Conservation (phyloP, 2,113 vertebrate genomes). For the Mixornis gularis region DNA sequence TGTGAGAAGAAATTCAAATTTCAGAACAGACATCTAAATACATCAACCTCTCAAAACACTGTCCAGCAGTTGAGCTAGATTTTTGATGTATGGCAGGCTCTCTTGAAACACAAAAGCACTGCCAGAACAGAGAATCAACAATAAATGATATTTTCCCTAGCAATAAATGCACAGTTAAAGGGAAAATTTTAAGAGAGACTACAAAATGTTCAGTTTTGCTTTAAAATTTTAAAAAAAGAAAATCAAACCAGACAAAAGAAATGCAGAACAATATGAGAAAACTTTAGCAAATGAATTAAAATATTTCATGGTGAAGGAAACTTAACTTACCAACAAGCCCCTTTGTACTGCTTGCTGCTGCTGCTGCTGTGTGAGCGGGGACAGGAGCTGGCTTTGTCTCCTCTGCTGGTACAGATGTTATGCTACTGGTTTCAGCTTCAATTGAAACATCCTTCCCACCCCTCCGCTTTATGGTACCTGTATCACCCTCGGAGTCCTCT, state of each 20-base stretch:
- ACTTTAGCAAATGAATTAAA: not conserved
- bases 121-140: not conserved
- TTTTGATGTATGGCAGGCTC: not conserved
- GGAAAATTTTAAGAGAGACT: not conserved
- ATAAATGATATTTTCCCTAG: not conserved
- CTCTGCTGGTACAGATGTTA: slow-evolving; percentile 83
- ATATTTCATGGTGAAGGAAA: not conserved
- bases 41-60: not conserved
- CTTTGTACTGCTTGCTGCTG: slow-evolving; percentile 77
- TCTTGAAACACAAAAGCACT: not conserved
- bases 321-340: slow-evolving; percentile 81
- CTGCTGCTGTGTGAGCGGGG: slow-evolving; percentile 81
- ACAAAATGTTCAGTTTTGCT: not conserved
- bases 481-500: slow-evolving; percentile 95
- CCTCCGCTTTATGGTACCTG: slow-evolving; percentile 94
- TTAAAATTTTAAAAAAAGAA: not conserved
- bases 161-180: not conserved
- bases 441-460: slow-evolving; percentile 91
- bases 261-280: not conserved
- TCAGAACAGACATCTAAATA: not conserved
- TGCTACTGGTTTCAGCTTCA: slow-evolving; percentile 87
- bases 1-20: not conserved
- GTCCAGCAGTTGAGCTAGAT: not conserved
- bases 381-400: slow-evolving; percentile 82
- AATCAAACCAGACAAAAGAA: not conserved